These are phyloP conservation scores for Pristiophorus japonicus DNA, from an alignment of 2,113 vertebrate genomes.

Conservation along the genomic window DNA sequence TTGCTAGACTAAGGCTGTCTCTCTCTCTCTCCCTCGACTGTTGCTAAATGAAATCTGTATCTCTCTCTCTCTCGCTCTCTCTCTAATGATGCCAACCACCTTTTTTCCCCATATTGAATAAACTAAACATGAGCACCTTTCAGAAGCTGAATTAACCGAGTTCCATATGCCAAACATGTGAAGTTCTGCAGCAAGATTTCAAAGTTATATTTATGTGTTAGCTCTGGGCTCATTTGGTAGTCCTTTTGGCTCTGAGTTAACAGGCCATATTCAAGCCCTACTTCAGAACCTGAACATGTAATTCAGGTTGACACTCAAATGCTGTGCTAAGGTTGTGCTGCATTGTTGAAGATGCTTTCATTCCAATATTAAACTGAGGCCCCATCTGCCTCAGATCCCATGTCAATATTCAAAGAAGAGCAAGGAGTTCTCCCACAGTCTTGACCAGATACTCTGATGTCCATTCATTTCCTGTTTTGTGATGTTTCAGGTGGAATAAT, in stretches of 20 bases:
- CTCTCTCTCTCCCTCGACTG: too few relatives aligned
- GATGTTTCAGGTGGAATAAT: conserved; percentile 40
- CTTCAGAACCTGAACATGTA: background rate
- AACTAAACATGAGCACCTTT: too few relatives aligned
- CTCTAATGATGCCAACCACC: too few relatives aligned
- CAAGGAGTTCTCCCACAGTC: background rate
- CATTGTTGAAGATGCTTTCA: background rate
- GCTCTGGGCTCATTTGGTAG: background rate
- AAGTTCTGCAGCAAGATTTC: background rate
- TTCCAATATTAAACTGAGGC: background rate
- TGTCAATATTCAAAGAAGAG: background rate
- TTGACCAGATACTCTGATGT: background rate
- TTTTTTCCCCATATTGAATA: too few relatives aligned
- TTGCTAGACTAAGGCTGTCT: too few relatives aligned
- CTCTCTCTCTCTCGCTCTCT: too few relatives aligned
- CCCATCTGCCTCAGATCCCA: background rate
- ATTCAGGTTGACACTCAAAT: background rate
- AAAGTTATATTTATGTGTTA: background rate
- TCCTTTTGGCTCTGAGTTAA: background rate
- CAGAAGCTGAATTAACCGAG: too few relatives aligned
- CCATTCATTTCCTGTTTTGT: background rate
- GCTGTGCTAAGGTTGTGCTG: background rate
- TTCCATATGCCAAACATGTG: background rate
- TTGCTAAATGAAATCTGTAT: too few relatives aligned
- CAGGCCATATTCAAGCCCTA: background rate